Conservation (phyloP, 37 sponge, comb jelly and placozoan genomes). For the Halichondria panicea region DNA sequence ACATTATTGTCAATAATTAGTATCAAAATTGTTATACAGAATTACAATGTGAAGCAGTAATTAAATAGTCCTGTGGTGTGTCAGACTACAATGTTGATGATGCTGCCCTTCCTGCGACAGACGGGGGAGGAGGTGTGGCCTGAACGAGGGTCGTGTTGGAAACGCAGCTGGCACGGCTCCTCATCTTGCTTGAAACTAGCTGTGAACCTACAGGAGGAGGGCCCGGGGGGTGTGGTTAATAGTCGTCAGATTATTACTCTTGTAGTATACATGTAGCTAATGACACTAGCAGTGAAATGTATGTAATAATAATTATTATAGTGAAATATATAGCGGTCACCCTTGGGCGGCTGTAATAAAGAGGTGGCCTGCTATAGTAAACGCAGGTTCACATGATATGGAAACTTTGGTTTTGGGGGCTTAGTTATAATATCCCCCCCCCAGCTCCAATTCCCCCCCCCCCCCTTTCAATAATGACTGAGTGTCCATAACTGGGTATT, state of each 20-base stretch:
- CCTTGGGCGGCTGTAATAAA: neutral
- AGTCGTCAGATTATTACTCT: too few species aligned
- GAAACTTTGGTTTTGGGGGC: too few species aligned
- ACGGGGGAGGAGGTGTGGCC: conserved; percentile 21
- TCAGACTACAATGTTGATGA: conserved; percentile 29
- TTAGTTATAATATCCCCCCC: too few species aligned
- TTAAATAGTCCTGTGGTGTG: neutral
- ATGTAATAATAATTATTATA: neutral
- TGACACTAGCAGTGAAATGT: too few species aligned
- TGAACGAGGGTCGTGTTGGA: conserved; percentile 32
- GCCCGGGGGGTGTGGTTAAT: too few species aligned
- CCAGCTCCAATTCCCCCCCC: too few species aligned
- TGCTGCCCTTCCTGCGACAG: conserved; percentile 43
- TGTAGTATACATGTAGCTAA: too few species aligned
- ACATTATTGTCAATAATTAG: neutral
- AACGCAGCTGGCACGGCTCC: conserved; percentile 22
- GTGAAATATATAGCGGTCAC: neutral
- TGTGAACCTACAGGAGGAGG: conserved; percentile 17
- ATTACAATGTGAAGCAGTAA: too few species aligned
- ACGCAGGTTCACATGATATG: too few species aligned
- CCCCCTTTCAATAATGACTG: too few species aligned
- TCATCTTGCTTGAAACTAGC: conserved; percentile 43
- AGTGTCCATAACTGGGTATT: neutral
- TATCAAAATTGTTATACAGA: neutral
- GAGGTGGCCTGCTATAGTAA: too few species aligned